A percentile compares a stretch with the other conserved stretches of the same genome.
These are phyloP conservation scores for Linurgus olivaceus DNA, from an alignment of 2,797 vertebrate species.

Conservation along the genomic window DNA sequence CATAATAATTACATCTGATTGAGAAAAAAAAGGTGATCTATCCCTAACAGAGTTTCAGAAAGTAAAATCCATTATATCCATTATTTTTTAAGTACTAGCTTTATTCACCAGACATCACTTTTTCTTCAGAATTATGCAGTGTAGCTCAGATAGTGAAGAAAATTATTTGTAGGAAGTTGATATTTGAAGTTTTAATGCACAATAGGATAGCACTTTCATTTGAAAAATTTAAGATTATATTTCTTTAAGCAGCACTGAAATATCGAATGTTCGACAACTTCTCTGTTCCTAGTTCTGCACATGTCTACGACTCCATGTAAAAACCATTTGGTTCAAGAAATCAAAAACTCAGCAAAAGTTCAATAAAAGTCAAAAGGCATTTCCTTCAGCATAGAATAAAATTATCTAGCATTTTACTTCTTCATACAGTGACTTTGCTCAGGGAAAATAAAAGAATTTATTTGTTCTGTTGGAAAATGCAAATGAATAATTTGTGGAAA, in stretches of 20 bases:
- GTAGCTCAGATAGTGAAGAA: neutral
- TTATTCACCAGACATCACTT: neutral
- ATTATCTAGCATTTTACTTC: neutral
- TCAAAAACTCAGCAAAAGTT: neutral
- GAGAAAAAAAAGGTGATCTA: neutral
- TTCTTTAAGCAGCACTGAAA: neutral
- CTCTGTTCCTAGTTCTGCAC: neutral
- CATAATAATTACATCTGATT: neutral
- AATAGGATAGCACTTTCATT: neutral
- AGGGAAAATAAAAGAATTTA: neutral
- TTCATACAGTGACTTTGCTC: neutral
- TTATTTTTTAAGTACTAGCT: neutral
- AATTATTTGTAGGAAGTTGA: neutral
- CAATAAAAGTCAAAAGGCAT: constrained; percentile 20
- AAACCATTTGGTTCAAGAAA: constrained; percentile 10
- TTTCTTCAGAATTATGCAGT: neutral
- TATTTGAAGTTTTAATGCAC: neutral
- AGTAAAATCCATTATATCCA: neutral
- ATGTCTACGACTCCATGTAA: neutral
- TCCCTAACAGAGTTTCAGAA: neutral
- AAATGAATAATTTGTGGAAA: neutral
- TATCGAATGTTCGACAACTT: neutral
- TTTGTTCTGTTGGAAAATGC: neutral
- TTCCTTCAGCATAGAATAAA: neutral
- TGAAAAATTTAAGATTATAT: neutral